These are phyloP conservation scores for Lepidocyrtoides sp. DNA, from an alignment of 2,888 invertebrate genomes.

Conservation along the genomic window DNA sequence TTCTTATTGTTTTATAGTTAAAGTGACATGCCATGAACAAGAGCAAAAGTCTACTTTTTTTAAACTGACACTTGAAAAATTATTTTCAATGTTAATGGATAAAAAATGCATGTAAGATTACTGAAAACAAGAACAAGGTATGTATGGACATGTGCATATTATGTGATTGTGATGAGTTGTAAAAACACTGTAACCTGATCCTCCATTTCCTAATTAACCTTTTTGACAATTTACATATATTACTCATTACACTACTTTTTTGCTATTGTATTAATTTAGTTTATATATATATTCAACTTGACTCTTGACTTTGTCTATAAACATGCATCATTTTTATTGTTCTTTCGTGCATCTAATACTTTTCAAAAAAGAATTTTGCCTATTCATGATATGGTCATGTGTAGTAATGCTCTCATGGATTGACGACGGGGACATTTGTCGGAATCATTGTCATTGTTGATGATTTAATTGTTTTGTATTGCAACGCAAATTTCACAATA, in stretches of 20 bases:
- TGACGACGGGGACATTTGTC: background rate
- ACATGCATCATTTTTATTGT: conserved; percentile 33
- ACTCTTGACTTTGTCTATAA: conserved; percentile 32
- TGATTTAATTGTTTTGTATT: conserved; percentile 4
- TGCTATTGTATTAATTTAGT: conserved; percentile 34
- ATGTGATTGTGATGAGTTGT: background rate
- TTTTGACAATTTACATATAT: conserved; percentile 51
- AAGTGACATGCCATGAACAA: conserved; percentile 35
- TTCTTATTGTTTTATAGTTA: conserved; percentile 11
- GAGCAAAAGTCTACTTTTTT: conserved; percentile 37
- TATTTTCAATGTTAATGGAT: conserved; percentile 40
- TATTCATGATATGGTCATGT: background rate
- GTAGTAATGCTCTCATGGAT: background rate
- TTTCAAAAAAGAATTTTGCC: conserved; percentile 2
- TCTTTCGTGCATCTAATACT: background rate
- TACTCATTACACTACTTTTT: conserved; percentile 19
- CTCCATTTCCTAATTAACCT: conserved; percentile 46
- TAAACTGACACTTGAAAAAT: background rate
- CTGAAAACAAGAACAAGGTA: conserved; percentile 38
- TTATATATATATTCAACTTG: conserved; percentile 48
- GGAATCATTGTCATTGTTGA: conserved; percentile 31
- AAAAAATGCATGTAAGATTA: background rate
- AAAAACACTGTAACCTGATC: conserved; percentile 47
- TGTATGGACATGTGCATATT: background rate
- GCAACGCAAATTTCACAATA: background rate